Percentiles rank a stretch among this genome's conserved stretches.
phyloP scores from a whole-genome alignment of 53 echinoderm and acorn worm species.

The Henricia sp. region DNA sequence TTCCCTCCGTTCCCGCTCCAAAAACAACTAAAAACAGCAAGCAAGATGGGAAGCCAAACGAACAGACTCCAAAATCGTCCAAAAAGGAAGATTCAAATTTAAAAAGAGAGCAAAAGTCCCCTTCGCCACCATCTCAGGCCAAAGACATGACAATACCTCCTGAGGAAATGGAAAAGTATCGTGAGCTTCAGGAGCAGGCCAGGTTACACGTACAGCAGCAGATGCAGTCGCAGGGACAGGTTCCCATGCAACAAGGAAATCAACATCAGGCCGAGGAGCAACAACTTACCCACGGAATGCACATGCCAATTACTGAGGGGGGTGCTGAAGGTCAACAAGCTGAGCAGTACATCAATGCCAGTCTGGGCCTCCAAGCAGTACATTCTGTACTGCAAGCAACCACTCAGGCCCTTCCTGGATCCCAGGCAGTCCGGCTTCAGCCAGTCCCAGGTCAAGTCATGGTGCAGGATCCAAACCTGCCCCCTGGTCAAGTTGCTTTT shows the following conservation, averaged over 20 bases:
- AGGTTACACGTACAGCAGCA: constrained; percentile 94
- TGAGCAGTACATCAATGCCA: constrained; percentile 24
- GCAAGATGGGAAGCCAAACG: constrained; percentile 38
- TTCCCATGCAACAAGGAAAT: constrained; percentile 36
- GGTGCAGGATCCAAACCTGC: constrained; percentile 21
- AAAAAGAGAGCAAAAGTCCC: constrained; percentile 50
- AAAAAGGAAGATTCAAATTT: constrained; percentile 28
- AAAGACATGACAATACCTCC: constrained; percentile 86
- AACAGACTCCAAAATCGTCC: background rate
- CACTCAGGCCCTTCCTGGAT: constrained; percentile 27
- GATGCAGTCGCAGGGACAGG: constrained; percentile 86
- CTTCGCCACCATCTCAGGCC: constrained; percentile 59
- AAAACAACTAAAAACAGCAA: background rate
- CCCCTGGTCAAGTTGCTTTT: constrained; percentile 24
- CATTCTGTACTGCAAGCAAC: constrained; percentile 43
- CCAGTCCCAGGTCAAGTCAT: constrained; percentile 29
- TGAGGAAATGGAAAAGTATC: constrained; percentile 97
- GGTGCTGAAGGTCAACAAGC: constrained; percentile 44
- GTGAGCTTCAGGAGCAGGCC: constrained; percentile 93
- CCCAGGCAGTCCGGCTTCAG: constrained; percentile 20
- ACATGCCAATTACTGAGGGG: constrained; percentile 18
- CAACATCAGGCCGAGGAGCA: constrained; percentile 46
- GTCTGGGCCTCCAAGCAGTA: constrained; percentile 32
- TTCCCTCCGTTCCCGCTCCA: constrained; percentile 57
- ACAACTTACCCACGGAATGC: constrained; percentile 50